A percentile compares a stretch with the other conserved stretches of the same genome.
Conservation (phyloP, 64 coral and sea anemone genomes). For the Pocillopora damicornis region DNA sequence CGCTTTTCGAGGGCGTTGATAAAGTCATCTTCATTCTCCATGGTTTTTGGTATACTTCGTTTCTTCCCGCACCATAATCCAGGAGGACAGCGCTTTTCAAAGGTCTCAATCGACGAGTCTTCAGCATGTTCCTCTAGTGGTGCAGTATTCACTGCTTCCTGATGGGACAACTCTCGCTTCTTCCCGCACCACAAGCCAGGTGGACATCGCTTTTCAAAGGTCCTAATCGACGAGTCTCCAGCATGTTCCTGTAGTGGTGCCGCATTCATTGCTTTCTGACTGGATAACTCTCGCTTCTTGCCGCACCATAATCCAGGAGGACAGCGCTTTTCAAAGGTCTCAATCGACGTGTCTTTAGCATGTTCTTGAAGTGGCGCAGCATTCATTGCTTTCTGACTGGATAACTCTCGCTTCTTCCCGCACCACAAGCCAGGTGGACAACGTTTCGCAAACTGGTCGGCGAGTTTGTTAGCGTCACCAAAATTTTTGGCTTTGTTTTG, state of each 20-base stretch:
- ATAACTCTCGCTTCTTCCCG: constrained; percentile 37
- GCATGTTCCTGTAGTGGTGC: not conserved
- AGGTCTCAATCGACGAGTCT: not conserved
- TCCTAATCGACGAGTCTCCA: not conserved
- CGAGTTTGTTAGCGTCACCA: not conserved
- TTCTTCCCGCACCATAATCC: constrained; percentile 57
- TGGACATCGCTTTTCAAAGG: constrained; percentile 41
- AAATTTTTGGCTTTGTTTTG: not conserved
- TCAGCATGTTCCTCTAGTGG: not conserved
- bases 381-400: not conserved
- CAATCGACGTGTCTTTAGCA: not conserved
- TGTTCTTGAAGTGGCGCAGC: not conserved
- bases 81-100: constrained; percentile 49
- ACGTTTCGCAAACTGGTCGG: constrained; percentile 16
- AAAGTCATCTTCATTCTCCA: not conserved
- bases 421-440: constrained; percentile 69
- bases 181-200: constrained; percentile 65
- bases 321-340: constrained; percentile 34
- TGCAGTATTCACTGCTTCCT: not conserved
- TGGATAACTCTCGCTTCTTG: constrained; percentile 36
- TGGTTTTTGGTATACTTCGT: not conserved
- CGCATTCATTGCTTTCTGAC: not conserved
- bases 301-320: constrained; percentile 60
- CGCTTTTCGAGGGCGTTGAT: constrained; percentile 12
- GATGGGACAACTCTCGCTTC: constrained; percentile 15